Base-by-base conservation (phyloP, 2,797 vertebrate species). In the Chelon labrosus region DNA sequence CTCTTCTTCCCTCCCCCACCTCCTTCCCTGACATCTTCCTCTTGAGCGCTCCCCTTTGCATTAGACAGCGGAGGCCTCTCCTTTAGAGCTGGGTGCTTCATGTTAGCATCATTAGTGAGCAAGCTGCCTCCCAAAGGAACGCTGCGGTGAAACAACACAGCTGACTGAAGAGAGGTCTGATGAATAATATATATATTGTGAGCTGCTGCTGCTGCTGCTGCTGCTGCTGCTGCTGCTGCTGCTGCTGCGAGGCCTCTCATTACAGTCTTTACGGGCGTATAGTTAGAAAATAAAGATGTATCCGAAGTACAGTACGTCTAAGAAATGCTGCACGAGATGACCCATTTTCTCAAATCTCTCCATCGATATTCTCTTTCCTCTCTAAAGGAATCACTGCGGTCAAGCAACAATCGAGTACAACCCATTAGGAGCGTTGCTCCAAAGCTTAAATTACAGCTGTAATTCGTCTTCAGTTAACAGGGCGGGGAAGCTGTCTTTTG, bases 101-200 rank as follows among this genome's bases (percentile, higher is more conserved):
- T 8, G 68, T 64, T 77, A 55, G 70, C 73, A 81, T 84, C 78
- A 79, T 85, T 71, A 85, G 73, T 0, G 42, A 31, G 56, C 16
- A 2, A 58, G 61, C 66, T 19, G 65, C 70, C 38, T 52, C 59
- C 39, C 27, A 7, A 12, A 62, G 76, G 75, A 8, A 25, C 0
- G 41, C 73, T 73, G 77, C 53, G 10, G 62, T 47, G 70, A 46
- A 76, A 52, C 74, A 60, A 38, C 61, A 11, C 76, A 77, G 76
- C 80, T 69, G 71, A 77, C 68, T 73, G 37, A 60, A 67, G 63
- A 70, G 69, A 77, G 61, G 76, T 22, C 57, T 62, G 55, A 87
- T 90, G 73, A 90, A 90, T 90, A 87, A 90, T 81, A 81, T 10
- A 87, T 83, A 41, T 2, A 3, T 7, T 10, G 49, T 73, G 69